phyloP scores from a whole-genome alignment of 1,140 invertebrate species.

The Megalopta genalis region DNA sequence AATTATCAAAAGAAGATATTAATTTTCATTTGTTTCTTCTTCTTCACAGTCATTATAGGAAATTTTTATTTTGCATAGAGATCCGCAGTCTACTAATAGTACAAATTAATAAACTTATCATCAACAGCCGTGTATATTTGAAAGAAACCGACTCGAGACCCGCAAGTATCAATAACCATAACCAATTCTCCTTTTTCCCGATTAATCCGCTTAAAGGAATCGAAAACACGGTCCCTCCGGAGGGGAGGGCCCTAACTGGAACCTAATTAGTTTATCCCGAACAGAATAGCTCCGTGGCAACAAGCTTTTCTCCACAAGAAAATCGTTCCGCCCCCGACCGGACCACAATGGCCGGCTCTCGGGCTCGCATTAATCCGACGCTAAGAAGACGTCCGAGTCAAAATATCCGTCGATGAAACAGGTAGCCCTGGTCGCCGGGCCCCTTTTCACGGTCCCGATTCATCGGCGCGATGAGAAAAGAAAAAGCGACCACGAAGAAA shows the following conservation, averaged over 20 bases:
- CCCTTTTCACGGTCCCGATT: not conserved
- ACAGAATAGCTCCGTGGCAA: not conserved
- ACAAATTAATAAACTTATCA: too few relatives aligned
- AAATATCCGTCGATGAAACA: conserved; percentile 20
- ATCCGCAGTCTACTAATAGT: too few relatives aligned
- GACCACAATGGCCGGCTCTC: not conserved
- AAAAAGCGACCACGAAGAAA: not conserved
- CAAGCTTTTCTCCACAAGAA: conserved; percentile 1
- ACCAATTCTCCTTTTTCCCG: too few relatives aligned
- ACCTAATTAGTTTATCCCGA: not conserved
- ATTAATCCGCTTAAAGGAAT: not conserved
- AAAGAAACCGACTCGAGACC: too few relatives aligned
- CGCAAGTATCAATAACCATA: too few relatives aligned
- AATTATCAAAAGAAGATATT: too few relatives aligned
- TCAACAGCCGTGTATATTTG: too few relatives aligned
- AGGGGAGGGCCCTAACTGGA: not conserved
- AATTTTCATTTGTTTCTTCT: too few relatives aligned
- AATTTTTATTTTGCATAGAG: too few relatives aligned
- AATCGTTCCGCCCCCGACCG: not conserved
- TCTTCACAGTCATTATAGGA: too few relatives aligned
- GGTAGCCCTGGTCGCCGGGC: conserved; percentile 22
- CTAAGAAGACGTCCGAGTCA: conserved; percentile 30
- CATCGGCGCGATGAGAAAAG: conserved; percentile 19
- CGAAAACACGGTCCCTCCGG: not conserved
- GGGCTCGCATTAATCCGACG: conserved; percentile 22